A percentile compares a stretch with the other conserved stretches of the same genome.
Conservation (phyloP, 2,113 vertebrate genomes). For the Tilapia sparmanii region DNA sequence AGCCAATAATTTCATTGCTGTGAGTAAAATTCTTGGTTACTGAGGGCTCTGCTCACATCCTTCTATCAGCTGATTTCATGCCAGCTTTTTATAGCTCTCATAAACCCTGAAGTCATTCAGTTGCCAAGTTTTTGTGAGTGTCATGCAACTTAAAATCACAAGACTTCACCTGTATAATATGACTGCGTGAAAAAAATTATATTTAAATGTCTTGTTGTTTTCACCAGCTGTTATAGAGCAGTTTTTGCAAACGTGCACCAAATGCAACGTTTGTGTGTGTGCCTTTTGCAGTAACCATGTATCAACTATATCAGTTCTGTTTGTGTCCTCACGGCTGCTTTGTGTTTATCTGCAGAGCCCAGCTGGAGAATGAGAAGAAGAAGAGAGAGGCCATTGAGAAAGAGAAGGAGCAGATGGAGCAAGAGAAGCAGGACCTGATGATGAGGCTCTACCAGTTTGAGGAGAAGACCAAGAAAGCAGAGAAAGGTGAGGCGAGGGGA, state of each 20-base stretch:
- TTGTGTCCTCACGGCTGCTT: slow-evolving; percentile 1
- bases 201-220: background rate
- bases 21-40: background rate
- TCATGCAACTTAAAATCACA: background rate
- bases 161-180: background rate
- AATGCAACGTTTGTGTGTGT: background rate
- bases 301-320: background rate
- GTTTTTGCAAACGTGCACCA: background rate
- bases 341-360: slow-evolving; percentile 76
- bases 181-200: background rate
- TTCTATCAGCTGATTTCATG: background rate
- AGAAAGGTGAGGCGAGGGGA: slow-evolving; percentile 77
- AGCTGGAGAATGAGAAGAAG: slow-evolving; percentile 90
- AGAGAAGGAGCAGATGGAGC: slow-evolving; percentile 89
- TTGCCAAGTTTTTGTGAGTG: background rate
- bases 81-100: background rate
- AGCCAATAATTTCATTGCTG: background rate
- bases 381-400: slow-evolving; percentile 83
- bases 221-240: background rate
- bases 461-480: slow-evolving; percentile 86
- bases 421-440: slow-evolving; percentile 87
- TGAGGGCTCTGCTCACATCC: background rate
- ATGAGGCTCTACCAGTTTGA: slow-evolving; percentile 84
- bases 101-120: background rate
- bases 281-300: background rate